Evolutionary conservation across 2,888 invertebrate species (phyloP), one percentile per base, ranked within the genome.

Genomic region (Idaea biselata): DNA sequence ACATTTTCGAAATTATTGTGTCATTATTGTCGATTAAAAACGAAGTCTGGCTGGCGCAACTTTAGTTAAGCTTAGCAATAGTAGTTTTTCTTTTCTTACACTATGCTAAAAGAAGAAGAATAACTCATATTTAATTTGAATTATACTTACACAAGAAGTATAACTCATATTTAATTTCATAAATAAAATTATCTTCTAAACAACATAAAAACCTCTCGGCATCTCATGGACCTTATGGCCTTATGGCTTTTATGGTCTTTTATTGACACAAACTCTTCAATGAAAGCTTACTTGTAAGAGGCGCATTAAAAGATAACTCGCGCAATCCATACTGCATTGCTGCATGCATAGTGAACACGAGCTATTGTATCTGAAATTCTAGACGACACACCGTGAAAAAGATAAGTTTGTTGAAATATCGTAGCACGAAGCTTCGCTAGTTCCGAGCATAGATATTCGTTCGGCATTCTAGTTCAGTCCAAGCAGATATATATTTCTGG

Each of bases 401-500:
- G 63, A 68, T 68, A 70, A 70, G 66, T 66, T 65, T 66, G 56
- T 66, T 68, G 68, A 74, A 71, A 71, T 73, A 73, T 71, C 66
- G 69, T 63, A 66, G 68, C 67, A 44, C 66, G 65, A 63, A 65
- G 59, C 67, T 59, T 66, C 64, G 59, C 58, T 67, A 61, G 64
- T 66, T 58, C 63, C 63, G 65, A 58, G 68, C 56, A 64, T 61
- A 68, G 69, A 70, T 69, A 73, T 68, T 73, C 66, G 66, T 66
- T 68, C 64, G 67, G 68, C 65, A 74, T 76, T 72, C 71, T 68
- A 68, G 69, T 70, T 73, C 65, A 68, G 66, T 66, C 72, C 73
- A 72, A 68, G 76, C 75, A 77, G 81, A 81, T 82, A 83, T 81
- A 81, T 82, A 83, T 83, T 79, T 83, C 82, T 82, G 77, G 79